Base-by-base conservation (phyloP, 23 tunicate genomes). In the Styela plicata region DNA sequence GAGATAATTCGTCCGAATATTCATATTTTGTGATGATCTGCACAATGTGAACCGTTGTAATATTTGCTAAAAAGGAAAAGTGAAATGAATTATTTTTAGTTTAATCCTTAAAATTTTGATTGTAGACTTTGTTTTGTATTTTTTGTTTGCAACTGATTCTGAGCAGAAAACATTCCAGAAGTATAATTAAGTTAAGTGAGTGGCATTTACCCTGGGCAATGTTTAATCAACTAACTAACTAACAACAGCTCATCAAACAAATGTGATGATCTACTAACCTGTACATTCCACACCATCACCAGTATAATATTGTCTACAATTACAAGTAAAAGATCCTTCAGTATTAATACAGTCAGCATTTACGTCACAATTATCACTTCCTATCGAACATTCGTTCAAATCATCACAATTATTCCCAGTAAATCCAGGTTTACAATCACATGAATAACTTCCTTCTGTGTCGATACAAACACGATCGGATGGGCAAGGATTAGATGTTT, bases 321-420 rank as follows among this genome's bases (percentile, higher is more conserved):
- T 33, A 78, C 93, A 88, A 21, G 74, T 69, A 68, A 52, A 88
- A 2, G 52, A 36, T 31, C 84, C 87, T 0, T 0, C n/a, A 2
- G 87, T 78, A 64, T 88, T 83, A 28, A 69, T 36, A 63, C 93
- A 88, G 20, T 26, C 26, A 2, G 87, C 93, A 20, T 53, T 31
- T 24, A 22, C 36, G 52, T 34, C 22, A 86, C 92, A 88, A 57
- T 83, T 36, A 63, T 82, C 66, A 7, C 79, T 30, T 32, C 33
- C 20, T 26, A 13, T 23, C 0, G 57, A 16, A 61, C 94, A 89
- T 62, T 89, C 95, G 64, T 89, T 74, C 22, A 85, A 34, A 35
- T 89, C 89, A 35, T 3, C 63, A 61, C 95, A 89, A 22, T 23
- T 63, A 7, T n/a, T 44, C 0, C 89, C 89, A 23, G 36, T 2